Percentiles rank a stretch among this genome's conserved stretches.
phyloP scores from a whole-genome alignment of 92 coral and sea anemone species.

The Zoanthus sociatus region DNA sequence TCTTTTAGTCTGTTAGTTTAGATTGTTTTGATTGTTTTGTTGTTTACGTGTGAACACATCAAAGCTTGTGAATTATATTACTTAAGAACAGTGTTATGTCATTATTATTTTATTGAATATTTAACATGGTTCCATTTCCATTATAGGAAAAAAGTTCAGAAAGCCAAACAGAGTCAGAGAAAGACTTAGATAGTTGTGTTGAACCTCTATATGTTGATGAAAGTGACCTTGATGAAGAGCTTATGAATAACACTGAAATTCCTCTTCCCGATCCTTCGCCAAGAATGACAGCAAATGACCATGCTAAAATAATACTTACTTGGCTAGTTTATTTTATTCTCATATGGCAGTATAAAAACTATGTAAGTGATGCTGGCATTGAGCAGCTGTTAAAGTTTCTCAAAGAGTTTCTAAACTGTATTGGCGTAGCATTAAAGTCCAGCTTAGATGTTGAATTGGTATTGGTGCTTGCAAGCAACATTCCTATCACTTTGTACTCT shows the following conservation, averaged over 20 bases:
- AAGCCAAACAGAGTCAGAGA: slow-evolving; percentile 11
- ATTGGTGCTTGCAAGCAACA: slow-evolving; percentile 48
- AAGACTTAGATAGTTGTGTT: background rate
- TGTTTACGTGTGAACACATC: background rate
- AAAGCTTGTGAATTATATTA: background rate
- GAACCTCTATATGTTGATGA: slow-evolving; percentile 6
- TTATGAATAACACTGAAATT: background rate
- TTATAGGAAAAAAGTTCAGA: slow-evolving; percentile 9
- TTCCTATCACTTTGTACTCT: slow-evolving; percentile 59
- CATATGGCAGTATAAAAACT: slow-evolving; percentile 44
- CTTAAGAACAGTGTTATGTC: background rate
- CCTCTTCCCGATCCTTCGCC: slow-evolving; percentile 44
- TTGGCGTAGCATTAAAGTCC: background rate
- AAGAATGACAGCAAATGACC: slow-evolving; percentile 18
- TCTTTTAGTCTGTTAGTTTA: background rate
- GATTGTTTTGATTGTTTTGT: background rate
- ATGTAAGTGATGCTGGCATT: slow-evolving; percentile 28
- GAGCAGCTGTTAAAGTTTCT: slow-evolving; percentile 47
- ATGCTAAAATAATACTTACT: slow-evolving; percentile 36
- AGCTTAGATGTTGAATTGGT: slow-evolving; percentile 1
- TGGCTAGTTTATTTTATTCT: slow-evolving; percentile 60
- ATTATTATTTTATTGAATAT: background rate
- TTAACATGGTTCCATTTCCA: slow-evolving; percentile 1
- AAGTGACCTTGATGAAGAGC: slow-evolving; percentile 15
- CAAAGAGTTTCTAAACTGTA: background rate